Conservation (phyloP, 2,113 vertebrate species). For the Entelurus aequoreus region DNA sequence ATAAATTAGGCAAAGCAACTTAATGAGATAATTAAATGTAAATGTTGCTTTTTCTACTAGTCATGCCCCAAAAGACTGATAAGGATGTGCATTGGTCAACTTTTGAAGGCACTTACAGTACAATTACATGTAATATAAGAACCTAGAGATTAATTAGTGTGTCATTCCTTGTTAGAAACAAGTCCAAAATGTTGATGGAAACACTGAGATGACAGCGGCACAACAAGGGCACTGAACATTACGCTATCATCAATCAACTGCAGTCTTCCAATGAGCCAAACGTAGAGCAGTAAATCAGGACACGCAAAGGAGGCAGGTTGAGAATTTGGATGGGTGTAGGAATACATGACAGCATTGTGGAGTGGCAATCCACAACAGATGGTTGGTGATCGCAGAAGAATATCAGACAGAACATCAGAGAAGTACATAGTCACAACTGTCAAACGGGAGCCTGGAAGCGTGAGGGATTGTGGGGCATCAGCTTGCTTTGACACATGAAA, state of each 20-base stretch:
- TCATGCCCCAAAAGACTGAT: no score
- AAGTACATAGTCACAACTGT: conserved; percentile 6
- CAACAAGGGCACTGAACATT: conserved; percentile 8
- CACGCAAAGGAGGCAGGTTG: background rate
- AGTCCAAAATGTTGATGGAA: conserved; percentile 11
- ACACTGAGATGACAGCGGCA: conserved; percentile 6
- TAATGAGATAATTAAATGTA: no score
- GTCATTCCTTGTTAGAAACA: background rate
- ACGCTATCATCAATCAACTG: conserved; percentile 15
- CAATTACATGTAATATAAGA: no score
- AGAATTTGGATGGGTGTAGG: background rate
- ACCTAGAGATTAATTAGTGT: background rate
- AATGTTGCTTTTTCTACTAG: no score
- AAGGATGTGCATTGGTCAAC: no score
- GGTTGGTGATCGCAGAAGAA: conserved; percentile 10
- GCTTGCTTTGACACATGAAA: conserved; percentile 54
- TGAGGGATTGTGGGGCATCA: conserved; percentile 38
- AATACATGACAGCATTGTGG: background rate
- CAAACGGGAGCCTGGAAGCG: conserved; percentile 30
- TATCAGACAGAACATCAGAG: conserved; percentile 12
- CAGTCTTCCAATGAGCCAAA: conserved; percentile 13
- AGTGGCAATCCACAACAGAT: conserved; percentile 11
- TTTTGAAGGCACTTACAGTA: no score
- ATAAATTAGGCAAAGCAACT: no score
- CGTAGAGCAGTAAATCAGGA: conserved; percentile 4